Conservation (phyloP, 2,888 invertebrate genomes). For the Habrosyne pyritoides region DNA sequence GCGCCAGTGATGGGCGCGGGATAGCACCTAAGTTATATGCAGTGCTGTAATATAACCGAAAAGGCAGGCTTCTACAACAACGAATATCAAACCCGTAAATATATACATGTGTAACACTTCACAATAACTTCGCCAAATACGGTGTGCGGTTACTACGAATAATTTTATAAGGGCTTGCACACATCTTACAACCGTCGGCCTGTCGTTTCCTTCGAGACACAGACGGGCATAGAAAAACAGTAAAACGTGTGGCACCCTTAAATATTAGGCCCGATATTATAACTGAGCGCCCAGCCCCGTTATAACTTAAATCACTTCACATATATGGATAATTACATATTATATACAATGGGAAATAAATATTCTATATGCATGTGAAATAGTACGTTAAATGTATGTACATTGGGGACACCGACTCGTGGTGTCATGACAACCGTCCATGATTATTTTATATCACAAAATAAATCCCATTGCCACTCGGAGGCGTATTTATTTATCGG, state of each 20-base stretch:
- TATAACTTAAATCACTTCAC: conserved; percentile 23
- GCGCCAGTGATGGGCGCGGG: conserved; percentile 33
- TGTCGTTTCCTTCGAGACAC: too few species aligned
- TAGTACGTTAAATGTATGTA: conserved; percentile 70
- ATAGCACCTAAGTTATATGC: conserved; percentile 22
- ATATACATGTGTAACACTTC: not conserved
- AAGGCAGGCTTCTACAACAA: not conserved
- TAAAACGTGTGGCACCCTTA: conserved; percentile 20
- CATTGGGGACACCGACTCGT: conserved; percentile 52
- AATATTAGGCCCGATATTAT: conserved; percentile 42
- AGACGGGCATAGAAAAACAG: too few species aligned
- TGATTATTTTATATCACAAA: conserved; percentile 60
- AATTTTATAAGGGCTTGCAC: not conserved
- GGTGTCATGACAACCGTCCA: conserved; percentile 40
- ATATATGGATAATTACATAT: conserved; percentile 61
- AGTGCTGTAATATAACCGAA: conserved; percentile 7
- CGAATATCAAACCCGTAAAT: not conserved
- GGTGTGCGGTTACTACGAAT: not conserved
- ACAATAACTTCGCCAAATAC: not conserved
- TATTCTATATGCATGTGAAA: conserved; percentile 70
- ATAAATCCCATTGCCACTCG: conserved; percentile 57
- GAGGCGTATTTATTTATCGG: conserved; percentile 10
- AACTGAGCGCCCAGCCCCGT: conserved; percentile 42
- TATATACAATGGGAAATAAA: conserved; percentile 82
- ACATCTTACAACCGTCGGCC: too few species aligned